phyloP scores from a whole-genome alignment of 1,140 invertebrate genomes.

The Centruroides sculpturatus region DNA sequence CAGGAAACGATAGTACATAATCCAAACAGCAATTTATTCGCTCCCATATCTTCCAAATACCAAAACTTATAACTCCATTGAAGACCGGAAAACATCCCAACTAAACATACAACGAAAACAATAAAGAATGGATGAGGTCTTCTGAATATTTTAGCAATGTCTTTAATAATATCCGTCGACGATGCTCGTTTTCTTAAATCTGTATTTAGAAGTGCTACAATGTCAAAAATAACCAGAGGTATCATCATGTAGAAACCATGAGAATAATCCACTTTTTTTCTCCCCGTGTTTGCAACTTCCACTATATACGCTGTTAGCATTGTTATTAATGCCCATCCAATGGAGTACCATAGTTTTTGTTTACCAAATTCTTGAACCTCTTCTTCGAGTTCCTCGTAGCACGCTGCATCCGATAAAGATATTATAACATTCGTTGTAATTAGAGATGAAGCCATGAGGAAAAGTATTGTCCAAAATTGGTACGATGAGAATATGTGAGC shows the following conservation, averaged over 20 bases:
- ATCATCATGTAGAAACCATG: constrained; percentile 1
- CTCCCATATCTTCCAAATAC: constrained; percentile 22
- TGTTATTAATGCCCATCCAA: constrained; percentile 7
- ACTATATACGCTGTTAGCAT: constrained; percentile 4
- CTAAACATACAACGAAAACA: constrained; percentile 53
- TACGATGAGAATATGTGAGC: no score
- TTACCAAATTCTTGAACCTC: not conserved
- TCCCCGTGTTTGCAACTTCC: not conserved
- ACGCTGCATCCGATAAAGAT: constrained; percentile 4
- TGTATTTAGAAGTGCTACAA: not conserved
- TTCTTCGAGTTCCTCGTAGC: constrained; percentile 1
- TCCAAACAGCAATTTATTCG: constrained; percentile 56
- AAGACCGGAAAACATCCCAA: constrained; percentile 67
- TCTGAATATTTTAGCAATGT: not conserved
- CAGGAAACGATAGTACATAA: constrained; percentile 35
- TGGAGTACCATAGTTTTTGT: constrained; percentile 8
- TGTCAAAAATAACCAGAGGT: not conserved
- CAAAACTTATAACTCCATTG: constrained; percentile 64
- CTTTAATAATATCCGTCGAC: constrained; percentile 4
- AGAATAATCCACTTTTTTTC: constrained; percentile 20
- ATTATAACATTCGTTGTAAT: not conserved
- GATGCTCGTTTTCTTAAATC: not conserved
- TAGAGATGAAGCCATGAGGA: not conserved
- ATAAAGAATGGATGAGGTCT: not conserved
- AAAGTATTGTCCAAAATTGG: constrained; percentile 5